A percentile compares a stretch with the other conserved stretches of the same genome.
These are phyloP conservation scores for Tetanocera ferruginea DNA, from an alignment of 2,888 invertebrate genomes.

Conservation along the genomic window DNA sequence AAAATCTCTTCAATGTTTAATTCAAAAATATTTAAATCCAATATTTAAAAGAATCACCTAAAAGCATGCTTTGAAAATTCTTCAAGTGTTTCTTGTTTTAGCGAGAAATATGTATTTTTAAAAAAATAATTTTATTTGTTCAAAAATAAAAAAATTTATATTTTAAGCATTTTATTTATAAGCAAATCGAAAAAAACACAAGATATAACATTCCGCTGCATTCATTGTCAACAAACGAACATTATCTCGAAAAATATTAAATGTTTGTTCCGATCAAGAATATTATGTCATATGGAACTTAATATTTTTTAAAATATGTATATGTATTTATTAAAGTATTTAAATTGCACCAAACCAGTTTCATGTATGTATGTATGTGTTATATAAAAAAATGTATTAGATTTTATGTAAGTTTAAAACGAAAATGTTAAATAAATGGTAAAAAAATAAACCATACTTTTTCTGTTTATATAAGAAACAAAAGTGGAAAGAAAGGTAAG, in stretches of 20 bases:
- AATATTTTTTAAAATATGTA: conserved; percentile 43
- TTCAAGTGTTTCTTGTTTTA: too few species aligned
- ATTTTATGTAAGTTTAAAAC: conserved; percentile 13
- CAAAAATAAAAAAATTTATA: conserved; percentile 13
- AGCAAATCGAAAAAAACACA: background rate
- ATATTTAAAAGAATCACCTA: too few species aligned
- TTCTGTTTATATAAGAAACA: too few species aligned
- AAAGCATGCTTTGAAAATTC: too few species aligned
- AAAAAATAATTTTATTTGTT: conserved; percentile 15
- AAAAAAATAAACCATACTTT: background rate
- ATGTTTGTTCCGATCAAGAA: background rate
- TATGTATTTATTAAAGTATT: conserved; percentile 30
- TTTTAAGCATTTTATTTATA: conserved; percentile 11
- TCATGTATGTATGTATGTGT: background rate
- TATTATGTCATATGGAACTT: background rate
- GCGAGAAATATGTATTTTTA: conserved; percentile 8
- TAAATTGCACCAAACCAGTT: conserved; percentile 2
- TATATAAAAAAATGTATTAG: conserved; percentile 8
- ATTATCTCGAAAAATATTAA: conserved; percentile 14
- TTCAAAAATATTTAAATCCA: too few species aligned
- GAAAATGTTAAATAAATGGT: conserved; percentile 4
- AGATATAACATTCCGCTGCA: background rate
- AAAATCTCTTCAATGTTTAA: conserved; percentile 7
- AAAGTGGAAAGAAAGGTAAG: too few species aligned
- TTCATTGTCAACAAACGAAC: background rate